Evolutionary conservation across 2,113 vertebrate species (phyloP), one percentile per base, ranked within the genome.

Genomic region (Pardalotus punctatus): DNA sequence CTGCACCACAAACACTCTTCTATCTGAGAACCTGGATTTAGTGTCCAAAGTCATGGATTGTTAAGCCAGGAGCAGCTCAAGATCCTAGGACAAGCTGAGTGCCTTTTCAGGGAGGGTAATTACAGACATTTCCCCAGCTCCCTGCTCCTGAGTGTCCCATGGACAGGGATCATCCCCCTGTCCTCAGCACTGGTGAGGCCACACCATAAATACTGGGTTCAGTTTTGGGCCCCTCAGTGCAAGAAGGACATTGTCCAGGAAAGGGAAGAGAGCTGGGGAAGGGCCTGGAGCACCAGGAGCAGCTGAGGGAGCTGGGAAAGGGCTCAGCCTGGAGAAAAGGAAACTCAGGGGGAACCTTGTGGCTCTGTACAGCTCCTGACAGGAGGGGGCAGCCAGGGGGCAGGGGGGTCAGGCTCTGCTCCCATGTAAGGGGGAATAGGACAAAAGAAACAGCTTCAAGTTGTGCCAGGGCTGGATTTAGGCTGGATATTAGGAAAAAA

Each of bases 381-480:
- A 88, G 67, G 60, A 81, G 60, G 12, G 56, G 40, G 47, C 50
- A 88, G 48, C 35, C 0, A 0, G 47, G 23, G 3, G n/a, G n/a
- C n/a, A n/a, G n/a, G 14, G 42, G 42, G 8, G 6, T 50, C 0
- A 0, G 66, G 67, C 27, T 81, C 4, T 88, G 50, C 43, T 57
- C 3, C 12, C 58, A 57, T 9, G 47, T 35, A 36, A 50, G 23
- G 16, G 27, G 42, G 6, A 50, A 77, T 40, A 31, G 48, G 85
- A 66, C 22, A 45, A 38, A 57, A 24, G 27, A 23, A 66, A 58
- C 0, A 0, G 60, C 23, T 42, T 53, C 38, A 60, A 1, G 28
- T 23, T 66, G 60, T 5, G 51, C 43, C 23, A n/a, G n/a, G n/a
- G 25, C 28, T 11, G 38, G 28, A 12, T 18, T 53, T 9, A 45